Percentiles rank a stretch among this genome's conserved stretches.
Evolutionary conservation across 2,797 vertebrate species (phyloP).

Genomic region (Heteromormyrus szaboi): DNA sequence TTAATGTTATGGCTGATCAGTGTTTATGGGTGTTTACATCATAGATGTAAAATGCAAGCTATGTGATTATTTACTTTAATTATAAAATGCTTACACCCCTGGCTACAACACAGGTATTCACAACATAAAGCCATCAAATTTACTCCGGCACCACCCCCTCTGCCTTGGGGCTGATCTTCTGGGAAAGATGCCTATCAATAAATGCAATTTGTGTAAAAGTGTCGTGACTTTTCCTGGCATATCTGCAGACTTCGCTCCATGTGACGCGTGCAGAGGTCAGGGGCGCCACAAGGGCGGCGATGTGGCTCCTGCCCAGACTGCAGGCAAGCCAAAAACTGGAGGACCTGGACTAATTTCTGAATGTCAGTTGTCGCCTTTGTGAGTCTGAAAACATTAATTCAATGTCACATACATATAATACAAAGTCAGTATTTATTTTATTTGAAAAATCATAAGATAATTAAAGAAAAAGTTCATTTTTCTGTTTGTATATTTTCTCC

Average conservation of each 20-base stretch:
- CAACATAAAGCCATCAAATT: constrained; percentile 15
- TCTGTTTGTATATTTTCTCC: not conserved
- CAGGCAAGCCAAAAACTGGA: not conserved
- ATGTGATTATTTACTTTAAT: constrained; percentile 1
- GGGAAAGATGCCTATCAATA: constrained; percentile 8
- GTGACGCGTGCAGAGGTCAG: not conserved
- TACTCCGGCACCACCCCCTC: not conserved
- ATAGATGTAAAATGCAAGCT: constrained; percentile 4
- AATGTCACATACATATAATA: not conserved
- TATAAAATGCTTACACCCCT: constrained; percentile 1
- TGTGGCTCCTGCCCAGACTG: constrained; percentile 1
- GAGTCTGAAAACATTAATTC: not conserved
- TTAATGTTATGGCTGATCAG: not conserved
- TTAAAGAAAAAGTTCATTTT: not conserved
- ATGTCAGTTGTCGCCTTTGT: not conserved
- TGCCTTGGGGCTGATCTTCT: not conserved
- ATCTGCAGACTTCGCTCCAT: not conserved
- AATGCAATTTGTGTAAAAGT: constrained; percentile 2
- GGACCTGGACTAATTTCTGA: not conserved
- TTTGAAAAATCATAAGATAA: not conserved
- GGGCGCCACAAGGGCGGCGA: constrained; percentile 7
- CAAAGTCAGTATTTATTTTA: not conserved
- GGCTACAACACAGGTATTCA: not conserved
- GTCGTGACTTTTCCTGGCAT: constrained; percentile 21
- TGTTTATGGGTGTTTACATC: not conserved